Percentiles rank a stretch among this genome's conserved stretches.
Evolutionary conservation across 2,888 invertebrate genomes (phyloP).

Genomic region (Sinotaia quadrata): DNA sequence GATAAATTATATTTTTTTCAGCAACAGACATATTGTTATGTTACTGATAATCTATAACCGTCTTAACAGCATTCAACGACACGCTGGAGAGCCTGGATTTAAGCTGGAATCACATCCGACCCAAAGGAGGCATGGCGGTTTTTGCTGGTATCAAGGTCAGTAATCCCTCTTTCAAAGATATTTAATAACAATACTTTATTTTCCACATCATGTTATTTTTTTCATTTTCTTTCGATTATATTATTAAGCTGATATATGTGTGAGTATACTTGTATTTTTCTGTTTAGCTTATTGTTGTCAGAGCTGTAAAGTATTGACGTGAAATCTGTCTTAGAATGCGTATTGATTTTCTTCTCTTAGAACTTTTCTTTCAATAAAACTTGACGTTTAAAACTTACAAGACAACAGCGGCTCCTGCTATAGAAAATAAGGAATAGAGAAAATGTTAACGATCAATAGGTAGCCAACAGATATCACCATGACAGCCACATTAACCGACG

Average conservation of each 20-base stretch:
- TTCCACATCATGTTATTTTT: no score
- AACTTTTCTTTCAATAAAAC: neutral
- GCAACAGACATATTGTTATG: no score
- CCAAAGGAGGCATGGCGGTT: constrained; percentile 48
- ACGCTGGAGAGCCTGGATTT: constrained; percentile 52
- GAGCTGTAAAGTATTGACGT: no score
- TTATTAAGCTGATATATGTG: neutral
- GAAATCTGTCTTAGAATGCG: no score
- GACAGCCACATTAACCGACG: no score
- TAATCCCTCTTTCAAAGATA: no score
- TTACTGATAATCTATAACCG: no score
- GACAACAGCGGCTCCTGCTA: neutral
- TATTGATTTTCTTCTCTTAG: neutral
- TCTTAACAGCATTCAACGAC: constrained; percentile 47
- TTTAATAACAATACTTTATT: no score
- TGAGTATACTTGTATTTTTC: neutral
- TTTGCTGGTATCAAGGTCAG: constrained; percentile 53
- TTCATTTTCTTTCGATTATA: no score
- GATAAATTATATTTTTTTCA: no score
- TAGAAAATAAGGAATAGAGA: neutral
- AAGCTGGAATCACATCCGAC: constrained; percentile 61
- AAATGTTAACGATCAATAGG: no score
- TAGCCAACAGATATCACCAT: no score
- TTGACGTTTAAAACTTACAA: neutral
- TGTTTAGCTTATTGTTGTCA: neutral